Conservation (phyloP, 2,113 vertebrate species). For the Noturus placidus region DNA sequence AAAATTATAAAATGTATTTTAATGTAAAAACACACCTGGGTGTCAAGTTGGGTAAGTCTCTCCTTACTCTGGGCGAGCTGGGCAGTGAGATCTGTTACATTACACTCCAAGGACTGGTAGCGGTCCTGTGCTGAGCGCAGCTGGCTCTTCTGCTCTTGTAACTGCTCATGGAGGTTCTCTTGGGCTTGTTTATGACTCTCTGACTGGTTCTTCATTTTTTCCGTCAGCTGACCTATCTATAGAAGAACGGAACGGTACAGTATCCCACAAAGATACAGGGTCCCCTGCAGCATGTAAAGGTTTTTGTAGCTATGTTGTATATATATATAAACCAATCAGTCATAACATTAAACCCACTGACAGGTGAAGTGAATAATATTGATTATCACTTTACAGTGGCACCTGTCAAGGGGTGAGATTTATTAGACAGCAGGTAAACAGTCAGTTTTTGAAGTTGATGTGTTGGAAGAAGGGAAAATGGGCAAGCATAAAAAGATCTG, state of each 20-base stretch:
- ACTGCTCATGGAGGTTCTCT: slow-evolving; percentile 93
- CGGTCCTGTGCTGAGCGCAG: slow-evolving; percentile 87
- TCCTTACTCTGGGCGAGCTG: slow-evolving; percentile 91
- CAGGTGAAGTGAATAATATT: no score
- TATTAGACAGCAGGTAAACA: no score
- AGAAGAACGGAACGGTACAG: not conserved
- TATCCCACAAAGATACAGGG: not conserved
- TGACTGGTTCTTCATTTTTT: slow-evolving; percentile 96
- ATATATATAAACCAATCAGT: not conserved
- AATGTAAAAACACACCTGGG: slow-evolving; percentile 74
- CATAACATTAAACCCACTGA: no score
- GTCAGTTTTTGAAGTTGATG: no score
- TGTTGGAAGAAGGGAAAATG: no score
- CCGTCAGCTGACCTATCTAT: slow-evolving; percentile 88
- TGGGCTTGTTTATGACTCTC: slow-evolving; percentile 98
- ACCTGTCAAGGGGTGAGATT: no score
- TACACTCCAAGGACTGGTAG: slow-evolving; percentile 84
- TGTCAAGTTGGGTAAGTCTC: slow-evolving; percentile 87
- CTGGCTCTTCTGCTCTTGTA: slow-evolving; percentile 94
- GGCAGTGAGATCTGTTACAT: slow-evolving; percentile 78
- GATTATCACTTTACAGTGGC: no score
- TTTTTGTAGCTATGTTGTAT: not conserved
- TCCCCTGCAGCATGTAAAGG: not conserved
- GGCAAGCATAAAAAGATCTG: no score
- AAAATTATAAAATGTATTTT: not conserved